phyloP scores from a whole-genome alignment of 2,888 invertebrate genomes.

The Ophion obscuratus region DNA sequence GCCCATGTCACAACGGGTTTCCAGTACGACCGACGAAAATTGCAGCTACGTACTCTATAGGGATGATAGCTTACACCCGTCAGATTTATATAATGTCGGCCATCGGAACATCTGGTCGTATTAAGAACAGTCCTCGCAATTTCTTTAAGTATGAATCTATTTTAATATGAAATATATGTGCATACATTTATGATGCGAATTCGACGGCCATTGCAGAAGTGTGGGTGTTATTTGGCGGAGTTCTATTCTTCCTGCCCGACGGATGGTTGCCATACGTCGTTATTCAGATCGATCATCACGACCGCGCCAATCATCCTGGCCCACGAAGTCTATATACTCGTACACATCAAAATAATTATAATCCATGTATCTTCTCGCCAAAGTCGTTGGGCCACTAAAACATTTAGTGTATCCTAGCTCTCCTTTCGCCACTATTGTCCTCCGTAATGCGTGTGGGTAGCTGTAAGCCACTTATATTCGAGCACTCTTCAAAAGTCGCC shows the following conservation, averaged over 20 bases:
- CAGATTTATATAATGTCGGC: too few species aligned
- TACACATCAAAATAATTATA: slow-evolving; percentile 36
- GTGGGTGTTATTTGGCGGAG: too few species aligned
- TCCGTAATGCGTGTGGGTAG: not conserved
- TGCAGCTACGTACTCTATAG: not conserved
- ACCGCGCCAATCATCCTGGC: not conserved
- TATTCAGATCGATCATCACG: slow-evolving; percentile 42
- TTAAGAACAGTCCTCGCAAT: too few species aligned
- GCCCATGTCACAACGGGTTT: slow-evolving; percentile 42
- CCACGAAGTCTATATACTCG: not conserved
- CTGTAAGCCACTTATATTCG: not conserved
- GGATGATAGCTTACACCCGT: too few species aligned
- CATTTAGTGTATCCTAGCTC: not conserved
- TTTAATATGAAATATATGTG: too few species aligned
- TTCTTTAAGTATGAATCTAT: too few species aligned
- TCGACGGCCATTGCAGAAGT: too few species aligned
- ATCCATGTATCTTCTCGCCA: slow-evolving; percentile 53
- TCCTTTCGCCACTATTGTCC: slow-evolving; percentile 1
- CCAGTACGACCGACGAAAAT: slow-evolving; percentile 32
- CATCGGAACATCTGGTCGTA: too few species aligned
- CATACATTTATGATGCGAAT: too few species aligned
- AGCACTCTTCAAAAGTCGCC: not conserved
- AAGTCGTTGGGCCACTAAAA: slow-evolving; percentile 40
- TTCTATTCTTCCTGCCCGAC: too few species aligned
- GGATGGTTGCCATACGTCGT: too few species aligned